Evolutionary conservation across 1,140 invertebrate genomes (phyloP), one percentile per base, ranked within the genome.

Genomic region (Chrysoperla carnea): DNA sequence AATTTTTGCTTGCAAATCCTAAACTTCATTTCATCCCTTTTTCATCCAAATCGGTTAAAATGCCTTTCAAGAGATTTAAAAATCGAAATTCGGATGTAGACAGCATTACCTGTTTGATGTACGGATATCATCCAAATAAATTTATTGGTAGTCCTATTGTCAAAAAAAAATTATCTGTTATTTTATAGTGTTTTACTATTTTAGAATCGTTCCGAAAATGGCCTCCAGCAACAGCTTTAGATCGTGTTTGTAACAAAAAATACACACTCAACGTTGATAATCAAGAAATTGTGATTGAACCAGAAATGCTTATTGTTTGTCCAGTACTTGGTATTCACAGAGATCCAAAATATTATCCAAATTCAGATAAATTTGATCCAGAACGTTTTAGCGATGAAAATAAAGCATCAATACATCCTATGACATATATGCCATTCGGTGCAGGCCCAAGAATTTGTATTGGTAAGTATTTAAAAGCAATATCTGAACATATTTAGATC

Each of bases 401-500:
- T 48, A 67, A 64, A 36, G 50, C 59, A 6, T 57, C 62, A 6
- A 63, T 70, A n/a, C 52, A 63, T 14, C 66, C 64, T 0, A 69
- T 61, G 29, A 62, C 66, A 0, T 78, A 67, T 44, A 56, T 69
- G 52, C 75, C 77, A 0, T 80, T 79, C 47, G 76, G 77, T 2
- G 48, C 64, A n/a, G 76, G 76, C 8, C 73, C 67, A 3, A 59
- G 75, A 17, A 70, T 64, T 50, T 80, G 76, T 51, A 68, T 78
- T 36, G 75, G 73, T 61, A 46, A 56, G 48, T 50, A 33, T 11
- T 11, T 7, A 6, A 11, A 31, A 31, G 6, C 29, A 11, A 7
- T 11, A 7, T 11, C 6, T 7, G 6, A 31, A 7, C 11, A 31
- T 31, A 31, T 7, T 7, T 7, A 7, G 6, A 6, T 6, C 11